A percentile compares a stretch with the other conserved stretches of the same genome.
Evolutionary conservation across 2,797 vertebrate genomes (phyloP).

Genomic region (Alauda arvensis): DNA sequence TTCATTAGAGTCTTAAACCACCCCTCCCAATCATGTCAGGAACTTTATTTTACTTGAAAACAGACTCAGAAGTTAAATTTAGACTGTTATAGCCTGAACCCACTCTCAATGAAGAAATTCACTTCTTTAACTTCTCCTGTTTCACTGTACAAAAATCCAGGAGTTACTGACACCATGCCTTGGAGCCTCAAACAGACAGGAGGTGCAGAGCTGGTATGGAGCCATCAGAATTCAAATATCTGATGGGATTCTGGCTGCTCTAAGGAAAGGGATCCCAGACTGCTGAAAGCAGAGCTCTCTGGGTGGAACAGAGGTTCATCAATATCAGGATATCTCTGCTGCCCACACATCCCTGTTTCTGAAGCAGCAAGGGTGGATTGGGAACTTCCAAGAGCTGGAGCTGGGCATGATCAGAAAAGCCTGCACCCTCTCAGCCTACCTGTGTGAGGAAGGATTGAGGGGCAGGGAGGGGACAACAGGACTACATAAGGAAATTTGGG

Average conservation of each 20-base stretch:
- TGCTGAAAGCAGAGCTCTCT: not conserved
- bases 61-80: not conserved
- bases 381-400: not conserved
- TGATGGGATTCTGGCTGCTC: not conserved
- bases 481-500: not conserved
- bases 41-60: not conserved
- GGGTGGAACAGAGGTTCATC: not conserved
- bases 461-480: not conserved
- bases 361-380: accelerated
- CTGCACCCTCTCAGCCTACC: not conserved
- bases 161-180: not conserved
- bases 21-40: not conserved
- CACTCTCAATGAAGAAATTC: not conserved
- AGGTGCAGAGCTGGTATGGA: not conserved
- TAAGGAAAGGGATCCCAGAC: not conserved
- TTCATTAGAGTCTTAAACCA: not conserved
- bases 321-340: not conserved
- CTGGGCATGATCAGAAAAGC: not conserved
- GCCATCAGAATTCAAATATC: not conserved
- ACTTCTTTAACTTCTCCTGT: not conserved
- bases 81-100: not conserved
- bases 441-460: not conserved
- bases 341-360: not conserved
- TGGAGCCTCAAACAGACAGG: not conserved
- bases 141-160: not conserved